Evolutionary conservation across 2,113 vertebrate genomes (phyloP).

Genomic region (Colaptes auratus): DNA sequence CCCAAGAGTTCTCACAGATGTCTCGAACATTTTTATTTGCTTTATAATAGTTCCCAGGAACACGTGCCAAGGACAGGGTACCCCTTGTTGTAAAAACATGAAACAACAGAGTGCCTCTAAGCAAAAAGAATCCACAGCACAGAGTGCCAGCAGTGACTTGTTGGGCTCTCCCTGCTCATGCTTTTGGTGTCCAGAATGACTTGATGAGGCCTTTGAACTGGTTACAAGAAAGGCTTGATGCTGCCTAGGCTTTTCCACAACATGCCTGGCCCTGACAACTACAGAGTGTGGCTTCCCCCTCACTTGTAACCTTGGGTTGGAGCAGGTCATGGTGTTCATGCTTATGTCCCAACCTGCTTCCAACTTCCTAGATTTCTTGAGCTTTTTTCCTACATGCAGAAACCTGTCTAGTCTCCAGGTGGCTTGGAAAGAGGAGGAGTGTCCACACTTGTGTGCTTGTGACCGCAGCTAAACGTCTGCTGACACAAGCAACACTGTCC

Average conservation of each 20-base stretch:
- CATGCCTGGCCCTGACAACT: conserved; percentile 23
- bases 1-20: background rate
- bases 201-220: conserved; percentile 35
- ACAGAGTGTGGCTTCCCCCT: background rate
- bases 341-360: background rate
- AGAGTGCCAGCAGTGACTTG: background rate
- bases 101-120: background rate
- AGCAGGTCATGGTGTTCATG: background rate
- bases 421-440: background rate
- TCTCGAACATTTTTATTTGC: conserved; percentile 2
- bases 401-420: background rate
- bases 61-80: background rate
- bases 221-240: background rate
- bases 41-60: background rate
- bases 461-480: background rate
- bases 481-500: background rate
- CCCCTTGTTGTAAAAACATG: background rate
- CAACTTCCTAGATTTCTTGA: background rate
- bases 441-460: background rate
- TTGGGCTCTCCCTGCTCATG: background rate
- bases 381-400: background rate
- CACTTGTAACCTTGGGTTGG: background rate
- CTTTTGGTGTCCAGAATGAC: background rate
- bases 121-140: fast-evolving
- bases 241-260: background rate